phyloP scores from a whole-genome alignment of 2,113 vertebrate genomes.

The Oncorhynchus tshawytscha region DNA sequence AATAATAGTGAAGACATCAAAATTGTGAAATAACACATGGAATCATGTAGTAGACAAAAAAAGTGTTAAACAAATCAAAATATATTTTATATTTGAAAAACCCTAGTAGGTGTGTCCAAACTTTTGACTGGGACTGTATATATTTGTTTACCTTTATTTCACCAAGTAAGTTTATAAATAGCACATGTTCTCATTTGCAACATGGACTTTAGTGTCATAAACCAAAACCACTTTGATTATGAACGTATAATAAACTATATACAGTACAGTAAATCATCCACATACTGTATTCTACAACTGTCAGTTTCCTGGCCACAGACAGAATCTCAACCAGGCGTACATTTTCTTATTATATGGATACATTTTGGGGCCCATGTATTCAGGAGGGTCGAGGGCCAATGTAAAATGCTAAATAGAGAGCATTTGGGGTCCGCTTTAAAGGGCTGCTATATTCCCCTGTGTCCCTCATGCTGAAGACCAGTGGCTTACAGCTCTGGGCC shows the following conservation, averaged over 20 bases:
- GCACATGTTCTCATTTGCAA: too few relatives aligned
- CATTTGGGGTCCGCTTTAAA: slow-evolving; percentile 71
- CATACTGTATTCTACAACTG: too few relatives aligned
- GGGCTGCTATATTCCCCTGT: slow-evolving; percentile 46
- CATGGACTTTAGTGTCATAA: background rate
- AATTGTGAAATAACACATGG: too few relatives aligned
- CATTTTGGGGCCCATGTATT: slow-evolving; percentile 20
- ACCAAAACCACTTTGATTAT: background rate
- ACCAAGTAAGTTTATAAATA: background rate
- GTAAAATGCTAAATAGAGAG: slow-evolving; percentile 66
- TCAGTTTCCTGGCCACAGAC: too few relatives aligned
- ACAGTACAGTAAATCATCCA: background rate
- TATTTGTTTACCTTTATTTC: too few relatives aligned
- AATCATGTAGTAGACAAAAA: too few relatives aligned
- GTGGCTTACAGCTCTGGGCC: slow-evolving; percentile 65
- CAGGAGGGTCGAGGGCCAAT: slow-evolving; percentile 47
- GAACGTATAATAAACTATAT: background rate
- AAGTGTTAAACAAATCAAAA: too few relatives aligned
- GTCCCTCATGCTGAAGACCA: slow-evolving; percentile 59
- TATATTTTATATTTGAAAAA: too few relatives aligned
- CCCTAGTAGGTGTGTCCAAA: too few relatives aligned
- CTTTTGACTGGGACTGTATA: too few relatives aligned
- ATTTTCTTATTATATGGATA: background rate
- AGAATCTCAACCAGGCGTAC: too few relatives aligned
- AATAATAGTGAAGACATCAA: too few relatives aligned